Evolutionary conservation across 2,888 invertebrate genomes (phyloP), one percentile per base, ranked within the genome.

Genomic region (Perdita meconis): DNA sequence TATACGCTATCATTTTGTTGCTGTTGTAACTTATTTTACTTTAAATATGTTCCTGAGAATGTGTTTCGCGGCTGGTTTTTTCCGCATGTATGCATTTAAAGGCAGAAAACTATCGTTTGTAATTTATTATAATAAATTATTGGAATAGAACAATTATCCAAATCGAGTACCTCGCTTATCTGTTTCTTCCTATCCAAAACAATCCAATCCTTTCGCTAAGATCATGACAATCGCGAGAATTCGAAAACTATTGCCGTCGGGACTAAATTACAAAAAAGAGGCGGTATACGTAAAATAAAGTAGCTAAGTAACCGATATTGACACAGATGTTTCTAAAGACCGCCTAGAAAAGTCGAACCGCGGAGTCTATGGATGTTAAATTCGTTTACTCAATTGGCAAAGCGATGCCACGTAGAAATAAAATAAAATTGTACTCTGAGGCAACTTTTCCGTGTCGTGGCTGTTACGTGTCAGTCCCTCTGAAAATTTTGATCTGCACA

Each of bases 1-100:
- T 89, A 88, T 71, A 83, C 67, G 70, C 82, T 89, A 90, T 89
- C 89, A 82, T 86, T 85, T 64, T 65, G 81, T 78, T 70, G 19
- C 47, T 40, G 19, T 30, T 36, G 40, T 40, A 50, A 38, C 30
- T 40, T 40, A 16, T 22, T 50, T 67, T 53, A 36, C n/a, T 34
- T 59, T 64, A 38, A 56, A 47, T n/a, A 6, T 22, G 36, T 71
- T 44, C 26, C 66, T 47, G 4, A 8, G 6, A 26, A 40, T 13
- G n/a, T n/a, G 16, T 34, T 26, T 36, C 16, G 24, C 44, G 59
- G 36, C 36, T 30, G 6, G 34, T 34, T 13, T 22, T 66, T 26
- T 16, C 19, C 24, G 36, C 13, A 10, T 6, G 24, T 16, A 57
- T 1, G 26, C 42, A 61, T 47, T 36, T 60, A 42, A 34, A 26